These are phyloP conservation scores for Musca vetustissima DNA, from an alignment of 1,140 invertebrate species.

Conservation along the genomic window DNA sequence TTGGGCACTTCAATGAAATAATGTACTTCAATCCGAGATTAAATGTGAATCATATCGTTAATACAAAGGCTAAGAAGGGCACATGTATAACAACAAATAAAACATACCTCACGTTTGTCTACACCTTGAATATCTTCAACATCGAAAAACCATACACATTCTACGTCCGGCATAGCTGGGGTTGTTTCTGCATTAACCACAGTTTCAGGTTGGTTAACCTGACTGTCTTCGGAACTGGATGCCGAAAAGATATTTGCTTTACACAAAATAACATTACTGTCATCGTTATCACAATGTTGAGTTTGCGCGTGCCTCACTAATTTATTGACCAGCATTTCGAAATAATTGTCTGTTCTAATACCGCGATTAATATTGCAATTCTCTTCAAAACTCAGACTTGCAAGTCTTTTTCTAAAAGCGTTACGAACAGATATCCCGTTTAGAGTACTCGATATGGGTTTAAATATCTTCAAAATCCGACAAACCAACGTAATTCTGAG, in stretches of 20 bases:
- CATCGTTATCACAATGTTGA: constrained; percentile 25
- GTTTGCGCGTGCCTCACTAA: constrained; percentile 26
- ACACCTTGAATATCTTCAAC: neutral
- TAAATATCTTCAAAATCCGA: too few relatives aligned
- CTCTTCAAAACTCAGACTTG: too few relatives aligned
- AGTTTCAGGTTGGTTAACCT: neutral
- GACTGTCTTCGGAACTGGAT: neutral
- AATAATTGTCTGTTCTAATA: neutral
- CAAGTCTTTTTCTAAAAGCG: too few relatives aligned
- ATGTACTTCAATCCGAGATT: too few relatives aligned
- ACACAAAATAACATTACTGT: constrained; percentile 23
- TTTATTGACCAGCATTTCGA: neutral
- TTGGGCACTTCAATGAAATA: too few relatives aligned
- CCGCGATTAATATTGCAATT: too few relatives aligned
- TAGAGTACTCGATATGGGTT: too few relatives aligned
- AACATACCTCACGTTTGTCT: neutral
- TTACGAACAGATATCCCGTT: too few relatives aligned
- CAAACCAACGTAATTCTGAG: too few relatives aligned
- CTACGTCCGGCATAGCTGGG: neutral
- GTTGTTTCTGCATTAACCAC: neutral
- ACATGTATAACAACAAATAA: too few relatives aligned
- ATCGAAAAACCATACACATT: constrained; percentile 18
- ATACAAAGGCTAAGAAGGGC: too few relatives aligned
- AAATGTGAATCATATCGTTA: too few relatives aligned
- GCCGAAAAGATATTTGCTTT: constrained; percentile 1